phyloP scores from a whole-genome alignment of 2,113 vertebrate species.

The Nothocercus julius region DNA sequence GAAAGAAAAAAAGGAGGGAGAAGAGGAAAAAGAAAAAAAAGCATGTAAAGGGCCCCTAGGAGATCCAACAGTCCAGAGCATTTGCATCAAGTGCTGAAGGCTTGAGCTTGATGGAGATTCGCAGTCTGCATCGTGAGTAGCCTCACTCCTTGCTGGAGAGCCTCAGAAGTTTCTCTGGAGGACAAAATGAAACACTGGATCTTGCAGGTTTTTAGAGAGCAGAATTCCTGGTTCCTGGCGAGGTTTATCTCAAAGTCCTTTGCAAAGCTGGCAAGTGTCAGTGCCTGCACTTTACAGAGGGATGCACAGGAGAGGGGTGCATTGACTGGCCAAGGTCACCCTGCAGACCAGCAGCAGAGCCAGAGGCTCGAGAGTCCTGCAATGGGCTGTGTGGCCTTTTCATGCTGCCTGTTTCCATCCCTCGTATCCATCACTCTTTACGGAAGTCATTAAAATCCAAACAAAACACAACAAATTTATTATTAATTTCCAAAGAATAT shows the following conservation, averaged over 20 bases:
- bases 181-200: background rate
- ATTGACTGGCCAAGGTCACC: background rate
- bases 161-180: background rate
- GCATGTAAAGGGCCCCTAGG: background rate
- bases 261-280: background rate
- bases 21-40: background rate
- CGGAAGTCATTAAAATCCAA: constrained; percentile 24
- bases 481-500: background rate
- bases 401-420: background rate
- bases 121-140: fast-evolving
- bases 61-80: background rate
- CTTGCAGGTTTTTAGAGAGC: background rate
- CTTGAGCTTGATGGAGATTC: background rate
- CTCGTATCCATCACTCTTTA: background rate
- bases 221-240: background rate
- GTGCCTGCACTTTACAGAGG: background rate
- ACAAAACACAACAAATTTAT: constrained; percentile 41
- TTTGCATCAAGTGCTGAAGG: fast-evolving
- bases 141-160: background rate
- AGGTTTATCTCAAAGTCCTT: background rate
- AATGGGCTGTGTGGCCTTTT: background rate
- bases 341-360: background rate
- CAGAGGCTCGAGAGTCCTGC: background rate
- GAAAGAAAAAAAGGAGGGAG: background rate
- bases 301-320: background rate